Evolutionary conservation across 2,113 vertebrate species (phyloP).

Genomic region (Hoplias malabaricus): DNA sequence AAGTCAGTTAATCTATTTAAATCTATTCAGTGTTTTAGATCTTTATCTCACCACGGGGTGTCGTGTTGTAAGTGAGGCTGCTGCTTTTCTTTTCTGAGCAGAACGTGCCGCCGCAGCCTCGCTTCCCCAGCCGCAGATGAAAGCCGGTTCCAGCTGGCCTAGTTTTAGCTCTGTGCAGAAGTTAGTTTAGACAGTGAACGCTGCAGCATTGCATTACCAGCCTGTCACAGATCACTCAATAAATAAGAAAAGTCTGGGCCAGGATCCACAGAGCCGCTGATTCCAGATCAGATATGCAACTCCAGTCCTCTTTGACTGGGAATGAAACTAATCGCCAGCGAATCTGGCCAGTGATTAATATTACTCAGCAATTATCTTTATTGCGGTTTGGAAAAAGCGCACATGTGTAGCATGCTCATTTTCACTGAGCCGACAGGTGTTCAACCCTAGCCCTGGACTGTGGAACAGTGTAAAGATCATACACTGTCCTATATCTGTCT

Average conservation of each 20-base stretch:
- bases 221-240: background rate
- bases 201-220: background rate
- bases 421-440: too few relatives aligned
- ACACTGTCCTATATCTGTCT: too few relatives aligned
- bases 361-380: too few relatives aligned
- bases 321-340: background rate
- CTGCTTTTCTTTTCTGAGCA: background rate
- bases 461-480: too few relatives aligned
- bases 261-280: background rate
- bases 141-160: background rate
- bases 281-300: background rate
- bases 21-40: background rate
- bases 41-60: background rate
- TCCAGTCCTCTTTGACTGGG: background rate
- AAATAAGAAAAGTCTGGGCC: background rate
- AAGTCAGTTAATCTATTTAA: background rate
- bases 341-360: too few relatives aligned
- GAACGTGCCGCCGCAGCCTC: background rate
- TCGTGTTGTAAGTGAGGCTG: background rate
- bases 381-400: too few relatives aligned
- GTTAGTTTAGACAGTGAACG: background rate
- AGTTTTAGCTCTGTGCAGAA: background rate
- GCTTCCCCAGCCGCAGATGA: background rate
- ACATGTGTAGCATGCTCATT: too few relatives aligned
- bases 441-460: too few relatives aligned